These are phyloP conservation scores for Dryas iulia DNA, from an alignment of 1,140 invertebrate genomes.

Conservation along the genomic window DNA sequence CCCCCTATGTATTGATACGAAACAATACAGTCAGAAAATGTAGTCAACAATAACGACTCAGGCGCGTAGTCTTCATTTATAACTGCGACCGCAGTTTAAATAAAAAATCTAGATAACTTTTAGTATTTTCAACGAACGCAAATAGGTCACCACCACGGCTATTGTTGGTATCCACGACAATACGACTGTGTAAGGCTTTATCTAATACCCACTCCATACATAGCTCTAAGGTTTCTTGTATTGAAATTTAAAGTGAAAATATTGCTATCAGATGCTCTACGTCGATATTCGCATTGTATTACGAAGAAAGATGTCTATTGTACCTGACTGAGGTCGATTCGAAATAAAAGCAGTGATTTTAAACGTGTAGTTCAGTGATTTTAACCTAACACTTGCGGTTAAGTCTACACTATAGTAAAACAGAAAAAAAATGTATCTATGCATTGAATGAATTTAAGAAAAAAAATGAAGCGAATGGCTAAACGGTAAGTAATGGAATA, in stretches of 20 bases:
- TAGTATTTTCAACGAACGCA: conserved; percentile 51
- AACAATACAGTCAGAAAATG: background rate
- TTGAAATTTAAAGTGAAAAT: conserved; percentile 61
- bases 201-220: conserved; percentile 66
- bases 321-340: background rate
- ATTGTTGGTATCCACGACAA: conserved; percentile 60
- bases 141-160: conserved; percentile 53
- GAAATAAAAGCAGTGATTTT: background rate
- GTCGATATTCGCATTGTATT: conserved; percentile 2
- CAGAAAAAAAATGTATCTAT: no score
- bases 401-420: no score
- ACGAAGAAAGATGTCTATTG: background rate
- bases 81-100: conserved; percentile 2
- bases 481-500: no score
- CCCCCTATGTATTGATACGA: background rate
- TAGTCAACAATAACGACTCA: background rate
- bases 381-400: background rate
- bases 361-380: background rate
- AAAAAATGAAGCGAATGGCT: no score
- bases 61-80: conserved; percentile 7
- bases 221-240: conserved; percentile 60
- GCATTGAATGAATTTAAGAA: no score
- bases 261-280: conserved; percentile 26
- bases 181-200: conserved; percentile 58
- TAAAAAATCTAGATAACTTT: conserved; percentile 44